These are phyloP conservation scores for Drosophila seguyi DNA, from an alignment of 1,140 invertebrate genomes.

Conservation along the genomic window DNA sequence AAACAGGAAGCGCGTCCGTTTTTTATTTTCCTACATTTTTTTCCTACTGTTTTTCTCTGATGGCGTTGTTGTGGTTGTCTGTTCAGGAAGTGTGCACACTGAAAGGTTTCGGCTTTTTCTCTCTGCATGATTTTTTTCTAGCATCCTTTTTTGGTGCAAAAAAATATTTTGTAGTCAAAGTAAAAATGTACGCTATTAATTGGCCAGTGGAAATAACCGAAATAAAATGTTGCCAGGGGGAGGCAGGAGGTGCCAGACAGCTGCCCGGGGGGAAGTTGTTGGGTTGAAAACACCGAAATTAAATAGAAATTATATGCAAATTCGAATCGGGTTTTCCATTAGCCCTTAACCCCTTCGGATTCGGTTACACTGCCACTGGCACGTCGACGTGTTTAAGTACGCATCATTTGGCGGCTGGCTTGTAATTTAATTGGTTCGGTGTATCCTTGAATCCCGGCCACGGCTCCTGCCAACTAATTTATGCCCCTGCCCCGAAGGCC, in stretches of 20 bases:
- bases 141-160: conserved; percentile 19
- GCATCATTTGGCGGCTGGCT: conserved; percentile 76
- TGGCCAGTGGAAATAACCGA: conserved; percentile 45
- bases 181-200: conserved; percentile 75
- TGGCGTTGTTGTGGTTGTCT: conserved; percentile 64
- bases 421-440: conserved; percentile 82
- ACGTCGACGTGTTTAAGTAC: conserved; percentile 83
- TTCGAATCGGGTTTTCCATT: conserved; percentile 71
- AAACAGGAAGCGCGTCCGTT: conserved; percentile 66
- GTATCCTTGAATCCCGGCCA: conserved; percentile 39
- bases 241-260: conserved; percentile 1
- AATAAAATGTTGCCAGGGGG: conserved; percentile 5
- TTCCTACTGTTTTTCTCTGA: conserved; percentile 17
- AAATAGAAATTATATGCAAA: conserved; percentile 83
- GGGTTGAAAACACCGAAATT: conserved; percentile 43
- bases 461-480: conserved; percentile 67
- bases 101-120: conserved; percentile 47
- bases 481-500: conserved; percentile 44
- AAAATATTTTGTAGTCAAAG: conserved; percentile 65
- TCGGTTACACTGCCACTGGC: conserved; percentile 61
- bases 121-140: conserved; percentile 7
- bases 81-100: conserved; percentile 76
- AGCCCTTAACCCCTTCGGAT: conserved; percentile 61
- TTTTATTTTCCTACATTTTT: conserved; percentile 27
- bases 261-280: neutral